These are phyloP conservation scores for Stichopus horrens DNA, from an alignment of 53 echinoderm and acorn worm species.

Conservation along the genomic window DNA sequence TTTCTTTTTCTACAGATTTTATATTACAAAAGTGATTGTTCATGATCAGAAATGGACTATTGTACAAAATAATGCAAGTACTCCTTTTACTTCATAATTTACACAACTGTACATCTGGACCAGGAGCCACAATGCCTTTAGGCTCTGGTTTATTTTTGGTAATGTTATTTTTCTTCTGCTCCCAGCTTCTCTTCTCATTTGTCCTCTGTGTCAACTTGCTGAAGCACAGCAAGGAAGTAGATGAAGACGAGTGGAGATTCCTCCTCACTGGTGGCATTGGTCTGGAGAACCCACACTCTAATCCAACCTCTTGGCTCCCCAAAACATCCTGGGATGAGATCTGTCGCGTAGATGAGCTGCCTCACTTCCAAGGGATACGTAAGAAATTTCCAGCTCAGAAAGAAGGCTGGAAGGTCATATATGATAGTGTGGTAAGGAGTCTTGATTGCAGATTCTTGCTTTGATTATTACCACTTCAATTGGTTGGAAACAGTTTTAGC, in stretches of 20 bases:
- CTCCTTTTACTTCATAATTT: too few relatives aligned
- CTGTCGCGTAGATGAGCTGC: conserved; percentile 80
- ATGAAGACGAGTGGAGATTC: conserved; percentile 98
- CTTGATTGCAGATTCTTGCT: not conserved
- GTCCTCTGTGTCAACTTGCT: conserved; percentile 89
- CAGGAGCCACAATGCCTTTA: too few relatives aligned
- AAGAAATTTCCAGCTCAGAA: conserved; percentile 99
- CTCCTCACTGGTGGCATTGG: conserved; percentile 95
- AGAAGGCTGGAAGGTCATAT: conserved; percentile 94
- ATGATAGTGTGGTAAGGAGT: conserved; percentile 81
- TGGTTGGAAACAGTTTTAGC: too few relatives aligned
- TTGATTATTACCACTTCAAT: too few relatives aligned
- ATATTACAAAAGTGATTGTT: too few relatives aligned
- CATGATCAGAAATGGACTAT: too few relatives aligned
- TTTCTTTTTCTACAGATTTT: too few relatives aligned
- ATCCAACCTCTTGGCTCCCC: conserved; percentile 98
- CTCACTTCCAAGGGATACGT: conserved; percentile 78
- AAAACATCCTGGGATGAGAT: conserved; percentile 89
- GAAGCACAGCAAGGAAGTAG: conserved; percentile 90
- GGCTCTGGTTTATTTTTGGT: not conserved
- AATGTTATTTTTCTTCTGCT: not conserved
- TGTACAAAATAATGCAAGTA: too few relatives aligned
- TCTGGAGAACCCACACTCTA: conserved; percentile 98
- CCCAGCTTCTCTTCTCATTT: conserved; percentile 94
- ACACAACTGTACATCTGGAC: not conserved